These are phyloP conservation scores for Dasysyrphus tricinctus DNA, from an alignment of 2,888 invertebrate genomes.

Conservation along the genomic window DNA sequence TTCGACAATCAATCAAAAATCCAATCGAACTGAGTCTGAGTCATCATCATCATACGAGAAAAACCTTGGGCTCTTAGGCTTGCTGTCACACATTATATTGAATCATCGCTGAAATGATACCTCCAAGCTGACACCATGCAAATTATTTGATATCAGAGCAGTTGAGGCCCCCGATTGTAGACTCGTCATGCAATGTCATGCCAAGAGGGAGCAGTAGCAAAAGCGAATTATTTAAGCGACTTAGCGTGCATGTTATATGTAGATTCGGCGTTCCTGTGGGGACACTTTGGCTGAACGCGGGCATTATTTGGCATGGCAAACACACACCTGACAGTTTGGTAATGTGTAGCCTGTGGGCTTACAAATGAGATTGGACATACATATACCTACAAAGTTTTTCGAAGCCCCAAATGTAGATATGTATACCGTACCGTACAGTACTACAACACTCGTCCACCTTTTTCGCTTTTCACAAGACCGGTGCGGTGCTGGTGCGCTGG, in stretches of 20 bases:
- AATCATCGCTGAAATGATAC: constrained; percentile 34
- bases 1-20: constrained; percentile 36
- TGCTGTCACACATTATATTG: constrained; percentile 21
- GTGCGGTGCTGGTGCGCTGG: not conserved
- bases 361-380: constrained; percentile 51
- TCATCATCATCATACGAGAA: not conserved
- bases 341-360: constrained; percentile 55
- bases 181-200: not conserved
- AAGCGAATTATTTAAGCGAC: constrained; percentile 19
- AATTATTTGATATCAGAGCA: constrained; percentile 30
- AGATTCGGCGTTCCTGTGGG: constrained; percentile 17
- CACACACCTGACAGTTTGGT: constrained; percentile 63
- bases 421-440: not conserved
- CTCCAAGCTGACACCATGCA: constrained; percentile 29
- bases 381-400: not conserved
- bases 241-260: constrained; percentile 1
- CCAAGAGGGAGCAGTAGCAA: not conserved
- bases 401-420: constrained; percentile 24
- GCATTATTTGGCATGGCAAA: constrained; percentile 57
- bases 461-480: constrained; percentile 28
- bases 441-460: constrained; percentile 39
- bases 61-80: constrained; percentile 18
- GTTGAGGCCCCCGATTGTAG: not conserved
- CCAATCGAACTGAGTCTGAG: constrained; percentile 13
- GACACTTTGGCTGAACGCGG: constrained; percentile 1